Conservation (phyloP, 2,797 vertebrate genomes). For the Amphiprion clarkii region DNA sequence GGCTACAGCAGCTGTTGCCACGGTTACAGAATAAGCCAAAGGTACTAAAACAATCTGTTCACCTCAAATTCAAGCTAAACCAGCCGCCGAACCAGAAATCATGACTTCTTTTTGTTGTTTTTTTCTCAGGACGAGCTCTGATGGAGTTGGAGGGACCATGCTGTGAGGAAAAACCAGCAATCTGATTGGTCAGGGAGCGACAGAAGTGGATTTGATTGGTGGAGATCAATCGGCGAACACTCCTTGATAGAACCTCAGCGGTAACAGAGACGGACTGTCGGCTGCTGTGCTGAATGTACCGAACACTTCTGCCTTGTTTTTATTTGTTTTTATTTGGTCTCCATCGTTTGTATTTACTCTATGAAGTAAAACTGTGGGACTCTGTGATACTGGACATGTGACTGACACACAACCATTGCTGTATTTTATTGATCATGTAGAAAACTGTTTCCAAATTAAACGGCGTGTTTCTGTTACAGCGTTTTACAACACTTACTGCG, state of each 20-base stretch:
- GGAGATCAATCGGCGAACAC: slow-evolving; percentile 34
- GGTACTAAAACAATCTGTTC: slow-evolving; percentile 73
- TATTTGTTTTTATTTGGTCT: slow-evolving; percentile 51
- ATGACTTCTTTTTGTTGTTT: not conserved
- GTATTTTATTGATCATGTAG: slow-evolving; percentile 49
- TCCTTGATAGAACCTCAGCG: slow-evolving; percentile 27
- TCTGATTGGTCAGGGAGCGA: slow-evolving; percentile 33
- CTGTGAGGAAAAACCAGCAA: not conserved
- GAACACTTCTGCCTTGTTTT: slow-evolving; percentile 49
- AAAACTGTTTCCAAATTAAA: slow-evolving; percentile 63
- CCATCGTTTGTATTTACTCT: slow-evolving; percentile 79
- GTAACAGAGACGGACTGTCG: slow-evolving; percentile 21
- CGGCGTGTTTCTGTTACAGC: slow-evolving; percentile 22
- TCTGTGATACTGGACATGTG: slow-evolving; percentile 29
- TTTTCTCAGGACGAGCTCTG: slow-evolving; percentile 81
- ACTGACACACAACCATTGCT: slow-evolving; percentile 41
- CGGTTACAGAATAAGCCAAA: slow-evolving; percentile 84
- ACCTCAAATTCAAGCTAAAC: not conserved
- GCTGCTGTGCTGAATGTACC: slow-evolving; percentile 47
- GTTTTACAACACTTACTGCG: not conserved
- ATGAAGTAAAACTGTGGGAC: slow-evolving; percentile 78
- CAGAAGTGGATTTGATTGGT: slow-evolving; percentile 46
- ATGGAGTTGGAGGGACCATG: slow-evolving; percentile 9
- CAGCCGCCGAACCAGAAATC: not conserved
- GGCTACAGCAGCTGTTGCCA: slow-evolving; percentile 84